Evolutionary conservation across 1,140 invertebrate genomes (phyloP), one percentile per base, ranked within the genome.

Genomic region (Chironomus striatipennis): DNA sequence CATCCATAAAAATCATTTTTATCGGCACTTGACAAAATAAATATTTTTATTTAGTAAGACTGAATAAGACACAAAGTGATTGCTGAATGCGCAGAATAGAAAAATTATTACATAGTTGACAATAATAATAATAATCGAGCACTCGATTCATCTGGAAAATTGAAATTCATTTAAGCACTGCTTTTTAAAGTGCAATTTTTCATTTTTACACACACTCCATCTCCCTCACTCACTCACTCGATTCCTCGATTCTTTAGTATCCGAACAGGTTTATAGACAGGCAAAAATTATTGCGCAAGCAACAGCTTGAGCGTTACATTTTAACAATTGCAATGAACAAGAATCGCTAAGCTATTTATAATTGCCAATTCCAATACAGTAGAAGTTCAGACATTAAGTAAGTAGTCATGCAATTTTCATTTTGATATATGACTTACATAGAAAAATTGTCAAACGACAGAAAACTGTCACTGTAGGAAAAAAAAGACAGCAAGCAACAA

Each of bases 321-420:
- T 57, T 57, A 57, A 57, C 47, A 57, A 57, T 57, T 57, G 47
- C 47, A 57, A 57, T 57, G 47, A 57, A 57, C 47, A 57, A 57
- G 47, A 57, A 57, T 57, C 47, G 47, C 47, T 57, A 57, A 57
- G 47, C 47, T 57, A 57, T 57, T 57, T 57, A 57, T 57, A 57
- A 57, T 57, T 57, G 47, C 47, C 47, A 57, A 57, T 57, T 57
- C n/a, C 47, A 57, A 57, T 57, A 57, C 47, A 57, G 47, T 57
- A 15, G 47, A 57, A n/a, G 12, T 15, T 57, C 4, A 57, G n/a
- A 15, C 43, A 47, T 9, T 47, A 47, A 34, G 24, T 34, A 34
- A 34, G 12, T 57, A 57, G 12, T 57, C 47, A 57, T 57, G 12
- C 12, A 10, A 57, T n/a, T n/a, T 57, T 12, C 47, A 57, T n/a